Evolutionary conservation across 53 echinoderm and acorn worm genomes (phyloP).

Genomic region (Zoroaster sp.): DNA sequence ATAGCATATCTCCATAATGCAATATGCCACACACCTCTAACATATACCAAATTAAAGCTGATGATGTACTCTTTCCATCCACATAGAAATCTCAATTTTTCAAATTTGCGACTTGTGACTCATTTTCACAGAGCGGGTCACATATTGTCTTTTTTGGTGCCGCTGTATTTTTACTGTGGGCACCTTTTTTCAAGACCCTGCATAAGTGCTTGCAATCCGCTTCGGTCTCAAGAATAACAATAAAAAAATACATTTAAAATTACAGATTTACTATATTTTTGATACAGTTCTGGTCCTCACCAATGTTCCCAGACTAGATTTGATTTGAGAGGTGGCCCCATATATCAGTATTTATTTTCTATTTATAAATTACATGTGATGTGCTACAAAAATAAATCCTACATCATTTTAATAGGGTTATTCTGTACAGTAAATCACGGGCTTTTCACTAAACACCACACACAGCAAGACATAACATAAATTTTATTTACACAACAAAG

Average conservation of each 20-base stretch:
- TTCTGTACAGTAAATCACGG: conserved; percentile 46
- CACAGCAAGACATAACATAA: background rate
- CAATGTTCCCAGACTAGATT: background rate
- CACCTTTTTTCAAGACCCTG: too few species aligned
- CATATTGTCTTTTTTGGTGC: too few species aligned
- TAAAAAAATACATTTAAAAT: background rate
- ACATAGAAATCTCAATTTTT: too few species aligned
- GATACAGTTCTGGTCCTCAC: background rate
- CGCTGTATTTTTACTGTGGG: too few species aligned
- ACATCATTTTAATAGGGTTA: conserved; percentile 21
- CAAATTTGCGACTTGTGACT: too few species aligned
- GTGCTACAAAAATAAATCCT: conserved; percentile 58
- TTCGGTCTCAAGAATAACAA: background rate
- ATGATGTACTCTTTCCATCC: too few species aligned
- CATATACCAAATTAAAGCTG: too few species aligned
- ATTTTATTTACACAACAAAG: background rate
- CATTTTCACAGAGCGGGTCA: too few species aligned
- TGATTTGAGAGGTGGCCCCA: background rate
- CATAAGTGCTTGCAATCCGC: too few species aligned
- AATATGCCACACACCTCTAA: too few species aligned
- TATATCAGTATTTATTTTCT: background rate
- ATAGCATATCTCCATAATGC: too few species aligned
- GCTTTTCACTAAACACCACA: background rate
- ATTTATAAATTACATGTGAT: conserved; percentile 19
- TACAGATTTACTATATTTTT: background rate